Evolutionary conservation across 2,888 invertebrate genomes (phyloP), one percentile per base, ranked within the genome.

Genomic region (Podabrus alpinus): DNA sequence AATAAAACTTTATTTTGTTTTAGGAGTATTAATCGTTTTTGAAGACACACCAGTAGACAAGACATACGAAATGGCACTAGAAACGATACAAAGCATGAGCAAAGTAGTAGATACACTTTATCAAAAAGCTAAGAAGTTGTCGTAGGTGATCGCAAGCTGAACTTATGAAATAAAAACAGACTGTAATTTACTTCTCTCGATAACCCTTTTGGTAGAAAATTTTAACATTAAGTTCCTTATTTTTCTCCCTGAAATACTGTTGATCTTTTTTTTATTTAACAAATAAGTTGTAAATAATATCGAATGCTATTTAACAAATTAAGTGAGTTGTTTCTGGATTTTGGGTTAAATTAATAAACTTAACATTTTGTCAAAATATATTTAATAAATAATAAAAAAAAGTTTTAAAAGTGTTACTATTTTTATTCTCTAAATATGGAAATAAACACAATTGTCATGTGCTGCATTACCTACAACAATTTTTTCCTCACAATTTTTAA

Each of bases 91-190:
- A 87, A 97, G 96, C 88, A 98, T 99, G 97, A 97, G 98, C 84
- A 98, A 98, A 92, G 99, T 99, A 85, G 98, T 99, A 83, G 99
- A 99, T 89, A 97, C 98, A 70, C 92, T 99, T 82, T 99, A 99
- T 90, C 97, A 97, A 91, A 98, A 98, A 90, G 98, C 99, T 81
- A 98, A 99, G 90, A 98, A 98, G 89, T 92, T 99, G 81, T 97
- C 97, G 89, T 98, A 94, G 90, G 85, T 83, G 73, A 45, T 45
- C n/a, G 45, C 45, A 45, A 45, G 45, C 64, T 74, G 72, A 69
- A 66, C 62, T 73, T 70, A 71, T 69, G 66, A 69, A 72, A 72
- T 77, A 72, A 67, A 76, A 62, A 75, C 69, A 68, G 75, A 74
- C 73, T 76, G 76, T 77, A 72, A 67, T 74, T 77, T 77, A 74